A percentile compares a stretch with the other conserved stretches of the same genome.
phyloP scores from a whole-genome alignment of 2,113 vertebrate genomes.

The Gobio gobio region DNA sequence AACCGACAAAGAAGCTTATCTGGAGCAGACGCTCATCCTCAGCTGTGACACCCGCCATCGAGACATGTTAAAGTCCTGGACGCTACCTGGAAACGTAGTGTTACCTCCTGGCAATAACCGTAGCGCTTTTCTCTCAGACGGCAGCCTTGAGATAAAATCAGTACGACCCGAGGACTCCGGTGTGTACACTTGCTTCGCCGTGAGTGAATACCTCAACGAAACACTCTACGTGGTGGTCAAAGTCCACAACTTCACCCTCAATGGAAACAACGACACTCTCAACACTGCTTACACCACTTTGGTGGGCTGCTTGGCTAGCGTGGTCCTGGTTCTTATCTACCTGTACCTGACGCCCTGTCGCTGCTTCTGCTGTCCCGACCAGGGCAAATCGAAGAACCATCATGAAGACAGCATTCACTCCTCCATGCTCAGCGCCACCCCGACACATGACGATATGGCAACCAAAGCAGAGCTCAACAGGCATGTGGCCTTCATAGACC shows the following conservation, averaged over 20 bases:
- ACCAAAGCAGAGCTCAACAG: constrained; percentile 78
- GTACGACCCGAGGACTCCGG: constrained; percentile 84
- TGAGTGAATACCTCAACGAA: constrained; percentile 86
- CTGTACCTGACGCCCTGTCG: constrained; percentile 95
- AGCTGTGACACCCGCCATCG: constrained; percentile 87
- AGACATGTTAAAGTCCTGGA: constrained; percentile 84
- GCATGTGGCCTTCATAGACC: constrained; percentile 84
- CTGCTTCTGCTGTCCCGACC: constrained; percentile 87
- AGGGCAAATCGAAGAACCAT: constrained; percentile 77
- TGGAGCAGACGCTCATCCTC: constrained; percentile 83
- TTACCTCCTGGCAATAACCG: constrained; percentile 78
- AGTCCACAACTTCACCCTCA: constrained; percentile 90
- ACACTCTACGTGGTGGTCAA: constrained; percentile 90
- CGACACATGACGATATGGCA: constrained; percentile 82
- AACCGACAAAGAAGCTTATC: constrained; percentile 81
- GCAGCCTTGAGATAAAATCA: constrained; percentile 79
- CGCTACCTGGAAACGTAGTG: constrained; percentile 78
- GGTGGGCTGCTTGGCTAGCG: constrained; percentile 95
- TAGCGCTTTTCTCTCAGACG: constrained; percentile 78
- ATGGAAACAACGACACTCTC: constrained; percentile 82
- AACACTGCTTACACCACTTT: constrained; percentile 97
- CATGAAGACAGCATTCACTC: constrained; percentile 94
- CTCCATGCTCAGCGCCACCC: constrained; percentile 92
- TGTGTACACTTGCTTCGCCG: constrained; percentile 88
- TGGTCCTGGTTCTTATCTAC: constrained; percentile 94